Evolutionary conservation across 2,888 invertebrate genomes (phyloP).

Genomic region (Ophion ellenae): DNA sequence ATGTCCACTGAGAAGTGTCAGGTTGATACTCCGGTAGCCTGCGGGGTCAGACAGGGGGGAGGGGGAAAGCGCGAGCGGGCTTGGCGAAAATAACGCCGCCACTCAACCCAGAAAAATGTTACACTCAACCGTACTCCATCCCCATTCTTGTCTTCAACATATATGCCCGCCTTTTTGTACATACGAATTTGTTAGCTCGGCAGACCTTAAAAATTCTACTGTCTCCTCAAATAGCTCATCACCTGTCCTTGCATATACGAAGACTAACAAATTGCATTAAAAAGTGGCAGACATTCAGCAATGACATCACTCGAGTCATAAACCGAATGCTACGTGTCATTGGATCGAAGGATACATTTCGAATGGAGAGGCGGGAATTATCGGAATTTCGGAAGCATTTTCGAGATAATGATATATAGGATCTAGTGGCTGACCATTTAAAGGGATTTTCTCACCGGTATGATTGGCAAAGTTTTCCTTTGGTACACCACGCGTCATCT

Average conservation of each 20-base stretch:
- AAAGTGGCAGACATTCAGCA: too few relatives aligned
- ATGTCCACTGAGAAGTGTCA: slow-evolving; percentile 51
- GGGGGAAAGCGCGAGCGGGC: slow-evolving; percentile 4
- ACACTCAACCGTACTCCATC: slow-evolving; percentile 23
- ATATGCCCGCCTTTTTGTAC: neutral
- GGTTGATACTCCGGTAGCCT: slow-evolving; percentile 36
- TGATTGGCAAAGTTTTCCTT: slow-evolving; percentile 28
- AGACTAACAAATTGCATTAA: too few relatives aligned
- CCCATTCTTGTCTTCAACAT: slow-evolving; percentile 1
- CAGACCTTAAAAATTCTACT: neutral
- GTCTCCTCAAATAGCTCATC: too few relatives aligned
- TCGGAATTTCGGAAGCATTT: slow-evolving; percentile 1
- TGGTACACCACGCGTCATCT: slow-evolving; percentile 10
- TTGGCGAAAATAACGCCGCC: slow-evolving; percentile 49
- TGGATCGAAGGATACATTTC: slow-evolving; percentile 2
- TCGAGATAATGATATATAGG: slow-evolving; percentile 17
- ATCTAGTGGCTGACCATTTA: slow-evolving; percentile 28
- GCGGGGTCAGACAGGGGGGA: neutral
- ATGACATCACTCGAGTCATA: too few relatives aligned
- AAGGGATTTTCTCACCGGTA: slow-evolving; percentile 35
- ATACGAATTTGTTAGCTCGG: neutral
- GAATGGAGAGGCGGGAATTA: slow-evolving; percentile 7
- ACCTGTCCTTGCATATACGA: too few relatives aligned
- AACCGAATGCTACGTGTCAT: too few relatives aligned
- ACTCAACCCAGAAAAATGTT: slow-evolving; percentile 58